A percentile compares a stretch with the other conserved stretches of the same genome.
Evolutionary conservation across 1,140 invertebrate species (phyloP).

Genomic region (Panagrolaimus sp.): DNA sequence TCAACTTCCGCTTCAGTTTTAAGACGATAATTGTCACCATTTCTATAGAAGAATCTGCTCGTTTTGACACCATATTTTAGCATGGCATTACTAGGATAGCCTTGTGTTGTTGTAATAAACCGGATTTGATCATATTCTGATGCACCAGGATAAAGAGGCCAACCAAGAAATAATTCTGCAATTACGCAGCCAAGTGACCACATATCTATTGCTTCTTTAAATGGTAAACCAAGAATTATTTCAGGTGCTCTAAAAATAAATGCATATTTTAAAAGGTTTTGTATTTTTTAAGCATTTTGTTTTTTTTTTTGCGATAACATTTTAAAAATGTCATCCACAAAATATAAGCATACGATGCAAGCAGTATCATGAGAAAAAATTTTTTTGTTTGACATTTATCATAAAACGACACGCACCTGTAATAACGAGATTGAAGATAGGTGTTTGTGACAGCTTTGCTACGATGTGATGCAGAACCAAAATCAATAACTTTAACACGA

Average conservation of each 20-base stretch:
- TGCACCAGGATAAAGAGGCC: constrained; percentile 97
- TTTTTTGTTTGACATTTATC: neutral
- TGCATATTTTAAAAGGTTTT: constrained; percentile 10
- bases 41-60: constrained; percentile 78
- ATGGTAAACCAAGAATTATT: constrained; percentile 92
- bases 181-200: constrained; percentile 99
- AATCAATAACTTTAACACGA: constrained; percentile 85
- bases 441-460: constrained; percentile 99
- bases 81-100: constrained; percentile 94
- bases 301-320: too few relatives aligned
- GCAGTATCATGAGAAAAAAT: constrained; percentile 9
- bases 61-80: constrained; percentile 97
- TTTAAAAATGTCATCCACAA: neutral
- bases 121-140: constrained; percentile 99
- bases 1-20: constrained; percentile 95
- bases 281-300: neutral
- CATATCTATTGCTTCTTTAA: constrained; percentile 99
- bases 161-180: constrained; percentile 95
- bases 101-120: constrained; percentile 82
- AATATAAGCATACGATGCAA: neutral
- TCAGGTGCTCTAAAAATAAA: constrained; percentile 78
- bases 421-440: constrained; percentile 96
- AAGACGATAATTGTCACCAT: constrained; percentile 63
- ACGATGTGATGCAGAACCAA: constrained; percentile 96
- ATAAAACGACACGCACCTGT: constrained; percentile 67